Percentiles rank a stretch among this genome's conserved stretches.
phyloP scores from a whole-genome alignment of 1,140 invertebrate genomes.

The Tigriopus japonicus region DNA sequence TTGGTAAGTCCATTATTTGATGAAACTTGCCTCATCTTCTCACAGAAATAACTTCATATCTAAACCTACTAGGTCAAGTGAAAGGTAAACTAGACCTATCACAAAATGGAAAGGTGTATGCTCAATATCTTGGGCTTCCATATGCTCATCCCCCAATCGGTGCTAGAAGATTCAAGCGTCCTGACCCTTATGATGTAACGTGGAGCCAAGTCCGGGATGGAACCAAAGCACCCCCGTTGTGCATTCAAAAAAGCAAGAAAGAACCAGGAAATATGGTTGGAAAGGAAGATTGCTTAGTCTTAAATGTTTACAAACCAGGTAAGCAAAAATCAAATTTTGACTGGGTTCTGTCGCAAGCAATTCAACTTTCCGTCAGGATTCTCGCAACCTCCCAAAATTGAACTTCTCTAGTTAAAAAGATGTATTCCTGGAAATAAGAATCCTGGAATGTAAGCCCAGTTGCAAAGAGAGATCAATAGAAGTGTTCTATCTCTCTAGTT shows the following conservation, averaged over 20 bases:
- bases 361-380: no score
- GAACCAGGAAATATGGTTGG: slow-evolving; percentile 14
- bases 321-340: background rate
- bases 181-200: slow-evolving; percentile 3
- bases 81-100: background rate
- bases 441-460: background rate
- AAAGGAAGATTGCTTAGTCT: slow-evolving; percentile 18
- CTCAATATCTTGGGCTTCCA: background rate
- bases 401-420: background rate
- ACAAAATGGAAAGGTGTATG: background rate
- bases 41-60: background rate
- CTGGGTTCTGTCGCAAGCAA: background rate
- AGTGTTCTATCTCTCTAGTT: background rate
- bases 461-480: background rate
- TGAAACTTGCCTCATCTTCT: background rate
- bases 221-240: background rate
- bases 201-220: background rate
- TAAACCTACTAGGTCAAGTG: background rate
- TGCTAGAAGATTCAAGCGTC: background rate
- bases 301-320: slow-evolving; percentile 18
- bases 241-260: background rate
- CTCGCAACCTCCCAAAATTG: background rate
- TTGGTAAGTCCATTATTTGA: background rate
- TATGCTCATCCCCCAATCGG: slow-evolving; percentile 5
- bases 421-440: background rate